Conservation (phyloP, 2,113 vertebrate genomes). For the Saguinus imperator region DNA sequence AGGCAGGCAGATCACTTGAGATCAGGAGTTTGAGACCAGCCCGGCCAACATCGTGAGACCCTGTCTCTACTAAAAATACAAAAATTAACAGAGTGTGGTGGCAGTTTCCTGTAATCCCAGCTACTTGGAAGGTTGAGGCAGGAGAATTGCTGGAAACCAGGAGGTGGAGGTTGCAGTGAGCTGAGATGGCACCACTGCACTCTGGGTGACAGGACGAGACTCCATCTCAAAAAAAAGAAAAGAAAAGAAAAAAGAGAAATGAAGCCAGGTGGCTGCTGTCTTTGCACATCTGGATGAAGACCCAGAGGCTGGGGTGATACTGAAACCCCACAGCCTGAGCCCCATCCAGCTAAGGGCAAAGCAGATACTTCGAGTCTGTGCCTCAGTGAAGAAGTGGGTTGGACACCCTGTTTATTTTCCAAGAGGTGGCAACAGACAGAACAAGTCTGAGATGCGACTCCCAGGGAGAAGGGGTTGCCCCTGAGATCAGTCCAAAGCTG, state of each 20-base stretch:
- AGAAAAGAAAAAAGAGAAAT: neutral
- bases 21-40: no score
- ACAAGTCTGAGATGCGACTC: neutral
- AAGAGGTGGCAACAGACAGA: neutral
- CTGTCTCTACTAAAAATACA: no score
- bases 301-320: neutral
- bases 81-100: no score
- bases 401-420: neutral
- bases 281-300: slow-evolving; percentile 9
- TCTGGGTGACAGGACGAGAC: no score
- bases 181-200: no score
- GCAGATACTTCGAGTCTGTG: neutral
- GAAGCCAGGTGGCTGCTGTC: neutral
- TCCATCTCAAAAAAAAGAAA: no score
- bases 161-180: no score
- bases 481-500: neutral
- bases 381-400: neutral
- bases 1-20: no score
- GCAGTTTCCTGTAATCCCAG: no score
- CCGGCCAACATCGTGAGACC: no score
- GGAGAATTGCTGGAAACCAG: no score
- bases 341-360: neutral
- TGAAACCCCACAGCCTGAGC: neutral
- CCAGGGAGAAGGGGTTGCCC: fast-evolving
- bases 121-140: no score